Evolutionary conservation across 1,140 invertebrate genomes (phyloP).

Genomic region (Conus ventricosus): DNA sequence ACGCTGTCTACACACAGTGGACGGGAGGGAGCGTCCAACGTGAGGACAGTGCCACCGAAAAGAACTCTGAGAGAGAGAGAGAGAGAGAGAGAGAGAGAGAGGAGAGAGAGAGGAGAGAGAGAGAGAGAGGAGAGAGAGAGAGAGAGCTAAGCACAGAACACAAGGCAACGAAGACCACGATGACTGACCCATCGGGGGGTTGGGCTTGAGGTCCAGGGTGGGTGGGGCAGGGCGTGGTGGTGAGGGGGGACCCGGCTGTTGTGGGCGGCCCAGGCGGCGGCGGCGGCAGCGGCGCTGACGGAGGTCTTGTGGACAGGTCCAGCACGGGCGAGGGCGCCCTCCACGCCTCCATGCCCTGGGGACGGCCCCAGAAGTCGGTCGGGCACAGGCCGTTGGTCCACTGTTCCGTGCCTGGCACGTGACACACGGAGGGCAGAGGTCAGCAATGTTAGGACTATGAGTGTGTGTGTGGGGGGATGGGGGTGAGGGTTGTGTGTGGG

Average conservation of each 20-base stretch:
- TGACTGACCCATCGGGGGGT: neutral
- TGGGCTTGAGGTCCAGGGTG: neutral
- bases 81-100: no score
- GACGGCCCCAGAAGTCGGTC: conserved; percentile 31
- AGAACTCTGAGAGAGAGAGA: no score
- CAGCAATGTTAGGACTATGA: neutral
- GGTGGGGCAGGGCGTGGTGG: neutral
- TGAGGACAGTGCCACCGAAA: no score
- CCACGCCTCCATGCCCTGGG: conserved; percentile 32
- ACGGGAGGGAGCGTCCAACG: no score
- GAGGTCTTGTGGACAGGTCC: conserved; percentile 30
- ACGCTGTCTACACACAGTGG: no score
- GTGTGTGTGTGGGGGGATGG: no score
- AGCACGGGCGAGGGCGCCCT: conserved; percentile 20
- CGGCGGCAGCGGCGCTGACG: neutral
- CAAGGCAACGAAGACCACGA: no score
- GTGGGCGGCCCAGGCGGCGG: conserved; percentile 1
- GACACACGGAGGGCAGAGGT: neutral
- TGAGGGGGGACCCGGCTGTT: conserved; percentile 12
- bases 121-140: no score
- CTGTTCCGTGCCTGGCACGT: conserved; percentile 2
- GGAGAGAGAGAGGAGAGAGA: no score
- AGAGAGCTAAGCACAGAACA: no score
- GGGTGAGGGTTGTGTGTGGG: no score
- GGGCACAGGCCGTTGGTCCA: conserved; percentile 31